phyloP scores from a whole-genome alignment of 92 coral and sea anemone genomes.

The Parazoanthus darwini region DNA sequence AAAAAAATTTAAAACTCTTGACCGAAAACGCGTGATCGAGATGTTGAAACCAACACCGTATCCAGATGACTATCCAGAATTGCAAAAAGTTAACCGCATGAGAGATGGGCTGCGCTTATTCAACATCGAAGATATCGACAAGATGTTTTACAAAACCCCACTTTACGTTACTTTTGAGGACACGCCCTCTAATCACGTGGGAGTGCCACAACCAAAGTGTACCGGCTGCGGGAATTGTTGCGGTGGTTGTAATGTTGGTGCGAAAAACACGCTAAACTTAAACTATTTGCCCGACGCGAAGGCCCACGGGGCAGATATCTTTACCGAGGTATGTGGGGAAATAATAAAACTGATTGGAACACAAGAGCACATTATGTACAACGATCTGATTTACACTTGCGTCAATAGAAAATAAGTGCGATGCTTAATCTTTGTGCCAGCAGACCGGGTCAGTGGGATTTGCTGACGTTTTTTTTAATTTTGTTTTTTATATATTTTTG shows the following conservation, averaged over 20 bases:
- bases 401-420: too few species aligned
- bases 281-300: slow-evolving; percentile 53
- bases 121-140: slow-evolving; percentile 49
- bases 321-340: slow-evolving; percentile 34
- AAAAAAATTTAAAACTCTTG: too few species aligned
- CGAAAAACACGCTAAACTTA: slow-evolving; percentile 46
- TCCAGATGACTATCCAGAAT: too few species aligned
- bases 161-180: slow-evolving; percentile 65
- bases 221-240: slow-evolving; percentile 43
- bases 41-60: too few species aligned
- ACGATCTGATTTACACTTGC: too few species aligned
- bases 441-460: not conserved
- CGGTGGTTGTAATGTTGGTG: slow-evolving; percentile 49
- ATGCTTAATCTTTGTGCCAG: not conserved
- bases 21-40: too few species aligned
- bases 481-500: too few species aligned
- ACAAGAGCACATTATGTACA: not conserved
- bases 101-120: not conserved
- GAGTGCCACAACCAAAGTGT: slow-evolving; percentile 54
- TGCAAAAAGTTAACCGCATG: too few species aligned
- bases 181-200: slow-evolving; percentile 57
- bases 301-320: slow-evolving; percentile 52
- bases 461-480: not conserved
- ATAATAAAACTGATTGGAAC: not conserved
- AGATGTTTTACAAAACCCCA: slow-evolving; percentile 52